Evolutionary conservation across 2,797 vertebrate species (phyloP).

Genomic region (Hoplostethus atlanticus): DNA sequence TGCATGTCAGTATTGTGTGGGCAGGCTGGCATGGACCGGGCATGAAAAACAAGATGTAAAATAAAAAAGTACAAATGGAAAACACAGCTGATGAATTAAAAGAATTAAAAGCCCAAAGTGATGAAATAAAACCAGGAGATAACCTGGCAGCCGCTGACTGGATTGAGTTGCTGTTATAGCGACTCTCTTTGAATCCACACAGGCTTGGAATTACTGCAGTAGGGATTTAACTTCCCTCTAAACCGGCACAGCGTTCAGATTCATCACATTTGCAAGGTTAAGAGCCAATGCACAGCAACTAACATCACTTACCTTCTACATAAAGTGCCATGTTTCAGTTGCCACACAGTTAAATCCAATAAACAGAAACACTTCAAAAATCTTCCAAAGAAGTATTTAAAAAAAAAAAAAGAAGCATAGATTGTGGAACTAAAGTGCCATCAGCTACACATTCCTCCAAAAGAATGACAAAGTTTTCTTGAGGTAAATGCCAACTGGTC

Average conservation of each 20-base stretch:
- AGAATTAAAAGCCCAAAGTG: neutral
- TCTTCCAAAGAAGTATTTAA: neutral
- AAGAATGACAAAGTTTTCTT: slow-evolving; percentile 34
- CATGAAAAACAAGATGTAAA: neutral
- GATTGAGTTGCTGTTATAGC: too few species aligned
- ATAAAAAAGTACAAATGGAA: neutral
- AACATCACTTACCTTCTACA: slow-evolving; percentile 77
- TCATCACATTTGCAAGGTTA: neutral
- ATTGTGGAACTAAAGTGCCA: slow-evolving; percentile 15
- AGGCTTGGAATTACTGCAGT: neutral
- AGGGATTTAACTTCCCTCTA: neutral
- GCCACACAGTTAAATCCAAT: slow-evolving; percentile 13
- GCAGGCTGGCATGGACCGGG: too few species aligned
- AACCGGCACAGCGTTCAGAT: neutral
- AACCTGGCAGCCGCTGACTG: neutral
- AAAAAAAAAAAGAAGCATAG: neutral
- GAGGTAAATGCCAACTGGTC: neutral
- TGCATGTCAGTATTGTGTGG: neutral
- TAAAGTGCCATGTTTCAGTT: slow-evolving; percentile 67
- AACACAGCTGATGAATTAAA: neutral
- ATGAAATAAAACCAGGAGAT: neutral
- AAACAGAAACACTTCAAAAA: neutral
- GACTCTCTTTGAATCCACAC: too few species aligned
- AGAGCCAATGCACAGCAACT: neutral
- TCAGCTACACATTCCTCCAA: slow-evolving; percentile 15